Evolutionary conservation across 2,888 invertebrate species (phyloP).

Genomic region (Cerastoderma edule): DNA sequence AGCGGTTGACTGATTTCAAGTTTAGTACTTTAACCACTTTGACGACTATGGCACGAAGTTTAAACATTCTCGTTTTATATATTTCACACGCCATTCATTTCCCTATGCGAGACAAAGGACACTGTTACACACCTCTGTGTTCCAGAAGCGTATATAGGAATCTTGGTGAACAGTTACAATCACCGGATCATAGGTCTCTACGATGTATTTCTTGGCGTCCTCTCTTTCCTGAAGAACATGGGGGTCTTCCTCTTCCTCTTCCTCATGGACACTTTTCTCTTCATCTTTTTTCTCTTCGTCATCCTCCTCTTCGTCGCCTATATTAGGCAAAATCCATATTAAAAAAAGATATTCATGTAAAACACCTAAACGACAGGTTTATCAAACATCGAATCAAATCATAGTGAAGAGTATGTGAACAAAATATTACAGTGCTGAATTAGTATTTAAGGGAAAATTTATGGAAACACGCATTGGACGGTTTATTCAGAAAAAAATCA

Average conservation of each 20-base stretch:
- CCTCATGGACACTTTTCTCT: constrained; percentile 50
- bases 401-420: no score
- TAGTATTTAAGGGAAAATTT: no score
- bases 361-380: not conserved
- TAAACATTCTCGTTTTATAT: no score
- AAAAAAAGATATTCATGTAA: not conserved
- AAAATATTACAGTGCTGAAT: no score
- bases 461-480: no score
- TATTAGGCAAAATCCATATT: not conserved
- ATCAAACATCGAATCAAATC: no score
- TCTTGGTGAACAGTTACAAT: constrained; percentile 81
- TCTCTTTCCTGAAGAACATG: constrained; percentile 59
- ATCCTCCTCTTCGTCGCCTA: constrained; percentile 35
- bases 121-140: constrained; percentile 71
- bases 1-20: no score
- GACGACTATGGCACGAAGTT: no score
- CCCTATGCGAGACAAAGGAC: no score
- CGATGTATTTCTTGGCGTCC: constrained; percentile 73
- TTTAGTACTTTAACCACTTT: no score
- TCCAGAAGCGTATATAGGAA: constrained; percentile 81
- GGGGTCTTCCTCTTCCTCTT: constrained; percentile 56
- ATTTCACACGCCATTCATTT: no score
- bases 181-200: constrained; percentile 77
- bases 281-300: constrained; percentile 61
- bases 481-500: no score